Conservation (phyloP, 2,888 invertebrate species). For the Lypha dubia region DNA sequence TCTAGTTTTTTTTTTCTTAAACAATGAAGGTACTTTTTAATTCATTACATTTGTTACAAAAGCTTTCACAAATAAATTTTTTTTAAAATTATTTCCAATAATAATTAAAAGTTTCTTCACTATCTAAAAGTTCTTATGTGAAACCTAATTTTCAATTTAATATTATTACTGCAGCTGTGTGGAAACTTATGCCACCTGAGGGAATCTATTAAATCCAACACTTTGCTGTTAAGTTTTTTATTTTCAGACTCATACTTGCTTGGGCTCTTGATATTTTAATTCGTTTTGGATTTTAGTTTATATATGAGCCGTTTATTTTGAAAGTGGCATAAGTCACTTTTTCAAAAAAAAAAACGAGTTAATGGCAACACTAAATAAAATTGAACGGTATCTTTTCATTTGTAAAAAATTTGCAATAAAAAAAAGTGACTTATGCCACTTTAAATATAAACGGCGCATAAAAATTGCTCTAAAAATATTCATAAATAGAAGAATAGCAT, state of each 20-base stretch:
- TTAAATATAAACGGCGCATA: no score
- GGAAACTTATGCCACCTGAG: conserved; percentile 49
- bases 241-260: background rate
- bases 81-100: no score
- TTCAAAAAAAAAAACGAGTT: no score
- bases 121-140: background rate
- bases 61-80: no score
- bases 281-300: background rate
- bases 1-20: no score
- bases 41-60: no score
- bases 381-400: no score
- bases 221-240: background rate
- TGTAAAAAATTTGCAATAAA: no score
- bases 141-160: background rate
- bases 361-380: no score
- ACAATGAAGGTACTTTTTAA: no score
- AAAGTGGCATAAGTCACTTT: no score
- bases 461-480: background rate
- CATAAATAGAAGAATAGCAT: background rate
- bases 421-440: no score
- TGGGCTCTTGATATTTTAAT: background rate
- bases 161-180: background rate
- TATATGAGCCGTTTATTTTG: background rate
- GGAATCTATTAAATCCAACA: conserved; percentile 48
- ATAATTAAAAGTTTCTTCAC: background rate